Base-by-base conservation (phyloP, 2,888 invertebrate species). In the Buathra laborator region DNA sequence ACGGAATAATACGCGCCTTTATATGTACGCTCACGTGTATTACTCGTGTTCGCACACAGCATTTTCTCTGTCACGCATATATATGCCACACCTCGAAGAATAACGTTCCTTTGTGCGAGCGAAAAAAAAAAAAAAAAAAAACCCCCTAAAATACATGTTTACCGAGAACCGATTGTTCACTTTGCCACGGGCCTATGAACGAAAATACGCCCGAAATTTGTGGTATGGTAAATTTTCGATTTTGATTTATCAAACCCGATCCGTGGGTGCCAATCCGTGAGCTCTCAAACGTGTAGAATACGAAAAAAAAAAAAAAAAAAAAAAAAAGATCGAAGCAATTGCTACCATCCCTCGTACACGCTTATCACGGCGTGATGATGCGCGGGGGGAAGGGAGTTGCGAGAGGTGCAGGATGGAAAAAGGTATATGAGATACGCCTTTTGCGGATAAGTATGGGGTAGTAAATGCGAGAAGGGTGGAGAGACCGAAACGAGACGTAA, bases 401-500 rank as follows among this genome's bases (percentile, higher is more conserved):
- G 66, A 3, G 53, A 71, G 48, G 14, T 44, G 51, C 51, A 51
- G 48, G 64, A 24, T 48, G 66, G 56, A 14, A 64, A 37, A 72
- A 72, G 66, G 62, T 72, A 71, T 56, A 64, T 43, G 71, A 68
- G 71, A 46, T 68, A 70, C 66, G 72, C 62, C 74, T 81, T 81
- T 78, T 70, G 37, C 37, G 48, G 74, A 83, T 83, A 81, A 83
- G 77, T 77, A 59, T 32, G 71, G 70, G 78, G 68, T 77, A 56
- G 75, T 76, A 81, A 83, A 74, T 74, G 67, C 32, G 59, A 5
- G 1, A 14, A 29, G 59, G 59, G 29, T 14, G 32, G 14, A 76
- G 71, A 78, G 84, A 77, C 82, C 83, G 82, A 84, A 86, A 84
- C 82, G 83, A 83, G 81, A 85, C 83, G 86, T 85, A 62, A 86